phyloP scores from a whole-genome alignment of 2,888 invertebrate genomes.

The Eurois occulta region DNA sequence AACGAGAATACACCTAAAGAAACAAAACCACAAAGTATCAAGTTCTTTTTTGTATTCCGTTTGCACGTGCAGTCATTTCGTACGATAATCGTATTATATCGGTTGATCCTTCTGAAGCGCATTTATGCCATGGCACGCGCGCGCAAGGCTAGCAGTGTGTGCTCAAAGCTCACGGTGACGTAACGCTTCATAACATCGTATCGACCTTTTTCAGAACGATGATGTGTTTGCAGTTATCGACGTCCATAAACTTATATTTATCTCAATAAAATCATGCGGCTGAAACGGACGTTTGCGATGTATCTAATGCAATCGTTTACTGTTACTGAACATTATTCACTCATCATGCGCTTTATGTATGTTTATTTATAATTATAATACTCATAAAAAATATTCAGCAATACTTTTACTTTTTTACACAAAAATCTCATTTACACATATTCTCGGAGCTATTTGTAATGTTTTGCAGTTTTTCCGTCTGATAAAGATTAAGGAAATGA shows the following conservation, averaged over 20 bases:
- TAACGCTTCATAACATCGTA: conserved; percentile 44
- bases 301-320: conserved; percentile 33
- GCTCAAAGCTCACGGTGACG: conserved; percentile 61
- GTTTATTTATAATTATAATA: neutral
- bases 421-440: neutral
- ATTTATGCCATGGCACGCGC: neutral
- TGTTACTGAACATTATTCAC: conserved; percentile 20
- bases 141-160: conserved; percentile 51
- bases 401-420: neutral
- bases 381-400: neutral
- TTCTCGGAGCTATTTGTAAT: neutral
- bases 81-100: neutral
- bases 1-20: neutral
- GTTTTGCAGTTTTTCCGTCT: neutral
- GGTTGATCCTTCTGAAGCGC: conserved; percentile 29
- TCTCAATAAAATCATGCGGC: conserved; percentile 46
- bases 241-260: conserved; percentile 32
- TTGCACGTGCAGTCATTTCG: neutral
- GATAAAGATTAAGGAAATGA: conserved; percentile 22
- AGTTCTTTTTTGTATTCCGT: neutral
- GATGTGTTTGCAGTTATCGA: conserved; percentile 32
- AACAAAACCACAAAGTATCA: neutral
- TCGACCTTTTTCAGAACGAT: conserved; percentile 50
- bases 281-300: conserved; percentile 22
- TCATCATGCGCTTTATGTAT: neutral